These are phyloP conservation scores for Netta rufina DNA, from an alignment of 2,797 vertebrate species.

Conservation along the genomic window DNA sequence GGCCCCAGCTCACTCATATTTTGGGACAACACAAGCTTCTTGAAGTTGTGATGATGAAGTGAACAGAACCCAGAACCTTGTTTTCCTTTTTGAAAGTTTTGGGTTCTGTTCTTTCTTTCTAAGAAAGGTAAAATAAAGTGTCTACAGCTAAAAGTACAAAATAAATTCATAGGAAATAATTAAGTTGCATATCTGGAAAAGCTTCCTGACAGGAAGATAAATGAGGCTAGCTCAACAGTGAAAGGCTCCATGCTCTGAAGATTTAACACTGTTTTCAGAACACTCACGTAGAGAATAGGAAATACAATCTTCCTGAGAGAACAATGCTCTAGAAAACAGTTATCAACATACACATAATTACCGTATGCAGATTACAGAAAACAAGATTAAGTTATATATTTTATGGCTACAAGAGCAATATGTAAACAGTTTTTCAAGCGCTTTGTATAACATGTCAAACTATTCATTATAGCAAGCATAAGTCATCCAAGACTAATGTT, in stretches of 20 bases:
- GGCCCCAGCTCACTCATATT: neutral
- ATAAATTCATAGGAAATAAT: neutral
- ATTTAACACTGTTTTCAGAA: constrained; percentile 18
- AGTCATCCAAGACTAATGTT: constrained; percentile 9
- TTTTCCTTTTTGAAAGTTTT: neutral
- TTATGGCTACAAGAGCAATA: neutral
- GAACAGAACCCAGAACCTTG: neutral
- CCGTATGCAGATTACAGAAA: constrained; percentile 11
- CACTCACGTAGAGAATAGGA: neutral
- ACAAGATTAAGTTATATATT: constrained; percentile 15
- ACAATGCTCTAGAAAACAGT: neutral
- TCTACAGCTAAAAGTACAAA: neutral
- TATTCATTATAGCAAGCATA: neutral
- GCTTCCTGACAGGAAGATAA: neutral
- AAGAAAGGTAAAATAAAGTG: neutral
- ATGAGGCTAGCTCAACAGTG: neutral
- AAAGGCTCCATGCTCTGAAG: neutral
- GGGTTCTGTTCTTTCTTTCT: neutral
- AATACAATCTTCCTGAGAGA: neutral
- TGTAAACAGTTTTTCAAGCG: neutral
- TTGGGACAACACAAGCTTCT: neutral
- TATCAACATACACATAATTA: constrained; percentile 40
- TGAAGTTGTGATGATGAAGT: neutral
- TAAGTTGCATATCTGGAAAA: neutral
- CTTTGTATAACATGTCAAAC: neutral